Evolutionary conservation across 2,113 vertebrate genomes (phyloP).

Genomic region (Amia ocellicauda): DNA sequence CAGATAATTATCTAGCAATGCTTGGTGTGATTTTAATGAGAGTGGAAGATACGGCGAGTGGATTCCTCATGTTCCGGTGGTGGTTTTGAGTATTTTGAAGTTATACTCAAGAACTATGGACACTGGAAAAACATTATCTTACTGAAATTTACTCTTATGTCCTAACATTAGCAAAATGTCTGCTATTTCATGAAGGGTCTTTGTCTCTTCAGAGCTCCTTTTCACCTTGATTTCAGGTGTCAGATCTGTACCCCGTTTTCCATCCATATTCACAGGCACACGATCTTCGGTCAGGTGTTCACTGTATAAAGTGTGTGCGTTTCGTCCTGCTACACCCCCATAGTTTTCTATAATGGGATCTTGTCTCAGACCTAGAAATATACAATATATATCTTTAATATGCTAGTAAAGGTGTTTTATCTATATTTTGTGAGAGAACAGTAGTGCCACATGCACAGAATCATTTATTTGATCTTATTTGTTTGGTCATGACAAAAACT

Average conservation of each 20-base stretch:
- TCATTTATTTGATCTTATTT: too few species aligned
- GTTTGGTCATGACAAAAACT: too few species aligned
- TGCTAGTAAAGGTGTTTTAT: background rate
- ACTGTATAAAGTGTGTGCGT: background rate
- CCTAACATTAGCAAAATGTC: slow-evolving; percentile 54
- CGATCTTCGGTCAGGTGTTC: background rate
- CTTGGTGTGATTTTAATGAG: slow-evolving; percentile 20
- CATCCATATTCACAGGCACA: background rate
- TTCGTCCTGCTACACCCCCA: background rate
- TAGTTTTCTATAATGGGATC: background rate
- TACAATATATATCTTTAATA: too few species aligned
- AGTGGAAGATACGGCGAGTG: background rate
- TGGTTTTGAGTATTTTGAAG: too few species aligned
- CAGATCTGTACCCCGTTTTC: slow-evolving; percentile 24
- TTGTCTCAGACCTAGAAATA: background rate
- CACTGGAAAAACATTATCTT: background rate
- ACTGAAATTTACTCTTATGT: slow-evolving; percentile 29
- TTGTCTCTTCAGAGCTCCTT: slow-evolving; percentile 33
- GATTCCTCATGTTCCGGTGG: too few species aligned
- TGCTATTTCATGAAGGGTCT: slow-evolving; percentile 45
- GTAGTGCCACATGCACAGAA: too few species aligned
- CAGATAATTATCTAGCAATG: slow-evolving; percentile 9
- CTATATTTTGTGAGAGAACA: background rate
- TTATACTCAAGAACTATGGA: too few species aligned
- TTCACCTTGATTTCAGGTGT: slow-evolving; percentile 19